Evolutionary conservation across 2,797 vertebrate species (phyloP), one percentile per base, ranked within the genome.

Genomic region (Apodemus agrarius): DNA sequence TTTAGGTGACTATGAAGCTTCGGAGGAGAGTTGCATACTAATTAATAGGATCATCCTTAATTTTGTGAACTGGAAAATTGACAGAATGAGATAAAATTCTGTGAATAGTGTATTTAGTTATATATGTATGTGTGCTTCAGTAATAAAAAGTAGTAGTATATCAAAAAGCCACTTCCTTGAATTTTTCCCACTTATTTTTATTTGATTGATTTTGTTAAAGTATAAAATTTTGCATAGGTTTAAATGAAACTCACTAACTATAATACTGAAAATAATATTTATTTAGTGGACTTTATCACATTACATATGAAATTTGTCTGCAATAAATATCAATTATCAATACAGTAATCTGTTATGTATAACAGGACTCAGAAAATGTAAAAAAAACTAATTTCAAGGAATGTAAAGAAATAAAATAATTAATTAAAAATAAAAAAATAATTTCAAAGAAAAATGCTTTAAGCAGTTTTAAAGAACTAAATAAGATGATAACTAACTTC

Each of bases 151-250:
- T 49, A 49, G 11, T 49, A 49, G 49, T 49, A 49, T 49, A 49
- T 7, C 9, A 49, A 52, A 72, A 1, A 92, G 34, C 26, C 65
- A 67, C 86, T 49, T 40, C 3, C 19, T 91, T 91, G 76, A 2
- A 69, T 86, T 84, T 95, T 83, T 78, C 21, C 34, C 34, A 88
- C 79, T 92, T 67, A 52, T 63, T 90, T 88, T 80, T 78, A 79
- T 75, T 90, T 93, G 43, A 0, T 3, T 89, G 17, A 67, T 31
- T 91, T 94, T 87, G 31, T 37, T 79, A 80, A 95, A 85, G 34
- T 37, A 89, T 46, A 63, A 94, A 90, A 49, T 49, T 65, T 93
- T 84, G 1, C 6, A 88, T 80, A 93, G n/a, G 81, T 63, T 65
- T 92, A 79, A 90, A 57, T 80, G 21, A 61, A 13, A 90, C 19